Conservation (phyloP, 2,888 invertebrate species). For the Trissolcus japonicus region DNA sequence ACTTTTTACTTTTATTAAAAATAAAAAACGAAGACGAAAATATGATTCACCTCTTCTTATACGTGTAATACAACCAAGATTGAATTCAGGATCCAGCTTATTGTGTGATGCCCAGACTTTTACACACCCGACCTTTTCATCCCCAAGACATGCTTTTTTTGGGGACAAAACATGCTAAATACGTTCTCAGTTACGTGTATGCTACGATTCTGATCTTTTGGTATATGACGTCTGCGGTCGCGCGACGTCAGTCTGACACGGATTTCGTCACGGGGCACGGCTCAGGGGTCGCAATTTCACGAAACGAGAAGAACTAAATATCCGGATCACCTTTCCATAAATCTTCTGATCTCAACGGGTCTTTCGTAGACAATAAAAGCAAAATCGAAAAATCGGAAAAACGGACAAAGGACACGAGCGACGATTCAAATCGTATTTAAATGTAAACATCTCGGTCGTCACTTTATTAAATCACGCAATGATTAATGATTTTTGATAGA, state of each 20-base stretch:
- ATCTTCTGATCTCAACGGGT: slow-evolving; percentile 40
- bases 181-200: slow-evolving; percentile 49
- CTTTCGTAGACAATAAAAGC: slow-evolving; percentile 28
- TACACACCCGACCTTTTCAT: slow-evolving; percentile 49
- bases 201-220: slow-evolving; percentile 45
- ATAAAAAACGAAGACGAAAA: too few relatives aligned
- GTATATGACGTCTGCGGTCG: slow-evolving; percentile 43
- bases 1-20: neutral
- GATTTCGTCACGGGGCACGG: slow-evolving; percentile 51
- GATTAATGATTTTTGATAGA: too few relatives aligned
- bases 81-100: too few relatives aligned
- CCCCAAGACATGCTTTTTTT: slow-evolving; percentile 36
- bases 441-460: slow-evolving; percentile 32
- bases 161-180: slow-evolving; percentile 58
- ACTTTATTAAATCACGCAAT: neutral
- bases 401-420: slow-evolving; percentile 46
- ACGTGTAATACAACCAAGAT: too few relatives aligned
- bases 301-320: slow-evolving; percentile 52
- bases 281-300: slow-evolving; percentile 51
- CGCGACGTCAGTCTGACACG: slow-evolving; percentile 45
- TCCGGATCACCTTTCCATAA: slow-evolving; percentile 54
- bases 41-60: too few relatives aligned
- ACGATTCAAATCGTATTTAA: slow-evolving; percentile 34
- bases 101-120: slow-evolving; percentile 24
- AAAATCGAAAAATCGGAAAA: slow-evolving; percentile 33